Conservation (phyloP, 1,140 invertebrate species). For the Stegodyphus mimosarum region DNA sequence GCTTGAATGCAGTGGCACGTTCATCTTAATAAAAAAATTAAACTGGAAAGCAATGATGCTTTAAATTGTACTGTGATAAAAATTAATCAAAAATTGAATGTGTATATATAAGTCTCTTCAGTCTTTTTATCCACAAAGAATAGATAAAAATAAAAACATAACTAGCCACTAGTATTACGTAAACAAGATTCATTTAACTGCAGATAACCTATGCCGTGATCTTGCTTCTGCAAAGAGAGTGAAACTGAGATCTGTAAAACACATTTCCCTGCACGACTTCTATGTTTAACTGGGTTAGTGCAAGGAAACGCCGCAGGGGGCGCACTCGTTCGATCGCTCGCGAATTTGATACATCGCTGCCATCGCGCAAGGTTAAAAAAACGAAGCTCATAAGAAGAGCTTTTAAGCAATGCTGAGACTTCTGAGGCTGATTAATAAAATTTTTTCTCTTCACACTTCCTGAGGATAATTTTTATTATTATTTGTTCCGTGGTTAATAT, state of each 20-base stretch:
- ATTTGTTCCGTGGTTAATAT: constrained; percentile 25
- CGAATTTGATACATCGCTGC: background rate
- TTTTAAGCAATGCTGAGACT: background rate
- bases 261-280: constrained; percentile 11
- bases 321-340: background rate
- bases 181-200: too few relatives aligned
- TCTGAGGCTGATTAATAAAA: constrained; percentile 35
- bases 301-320: constrained; percentile 12
- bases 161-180: too few relatives aligned
- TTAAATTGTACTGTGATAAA: too few relatives aligned
- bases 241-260: constrained; percentile 28
- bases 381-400: background rate
- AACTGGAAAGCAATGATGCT: too few relatives aligned
- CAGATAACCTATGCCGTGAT: background rate
- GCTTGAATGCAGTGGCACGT: too few relatives aligned
- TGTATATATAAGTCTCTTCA: too few relatives aligned
- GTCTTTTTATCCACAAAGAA: too few relatives aligned
- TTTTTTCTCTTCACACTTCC: constrained; percentile 10
- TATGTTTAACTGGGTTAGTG: constrained; percentile 29
- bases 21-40: too few relatives aligned
- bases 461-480: constrained; percentile 1
- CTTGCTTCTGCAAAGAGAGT: background rate
- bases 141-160: too few relatives aligned
- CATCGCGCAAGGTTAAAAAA: constrained; percentile 11
- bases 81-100: too few relatives aligned